These are phyloP conservation scores for Albula goreensis DNA, from an alignment of 2,113 vertebrate species.

Conservation along the genomic window DNA sequence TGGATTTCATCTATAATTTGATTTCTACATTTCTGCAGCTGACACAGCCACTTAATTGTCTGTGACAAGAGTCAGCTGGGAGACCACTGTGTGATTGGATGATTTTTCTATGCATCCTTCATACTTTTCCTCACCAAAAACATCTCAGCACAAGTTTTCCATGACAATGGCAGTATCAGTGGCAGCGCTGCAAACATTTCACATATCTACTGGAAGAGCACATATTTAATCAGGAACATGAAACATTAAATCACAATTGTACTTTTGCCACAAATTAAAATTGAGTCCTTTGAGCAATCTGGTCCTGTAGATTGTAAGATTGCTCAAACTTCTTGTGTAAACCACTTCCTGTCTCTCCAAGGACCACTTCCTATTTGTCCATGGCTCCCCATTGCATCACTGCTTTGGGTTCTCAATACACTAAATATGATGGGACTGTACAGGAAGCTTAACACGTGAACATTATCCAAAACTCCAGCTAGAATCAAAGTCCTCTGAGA, in stretches of 20 bases:
- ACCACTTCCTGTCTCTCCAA: background rate
- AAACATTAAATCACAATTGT: background rate
- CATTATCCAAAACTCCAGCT: background rate
- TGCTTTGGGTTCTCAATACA: background rate
- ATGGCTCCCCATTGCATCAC: background rate
- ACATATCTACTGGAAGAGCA: too few species aligned
- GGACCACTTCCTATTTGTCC: background rate
- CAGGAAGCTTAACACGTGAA: background rate
- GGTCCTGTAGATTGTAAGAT: background rate
- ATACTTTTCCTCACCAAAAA: too few species aligned
- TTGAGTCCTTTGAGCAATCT: background rate
- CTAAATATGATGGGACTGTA: background rate
- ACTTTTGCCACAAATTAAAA: background rate
- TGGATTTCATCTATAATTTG: too few species aligned
- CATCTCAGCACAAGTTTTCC: too few species aligned
- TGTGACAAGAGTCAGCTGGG: too few species aligned
- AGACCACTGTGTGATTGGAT: too few species aligned
- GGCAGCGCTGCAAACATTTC: too few species aligned
- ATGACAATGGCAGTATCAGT: too few species aligned
- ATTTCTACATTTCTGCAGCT: too few species aligned
- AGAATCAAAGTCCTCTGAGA: background rate
- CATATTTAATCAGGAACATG: background rate
- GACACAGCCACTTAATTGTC: too few species aligned
- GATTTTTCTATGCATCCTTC: too few species aligned
- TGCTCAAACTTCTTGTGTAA: background rate